Percentiles rank a stretch among this genome's conserved stretches.
Conservation (phyloP, 2,113 vertebrate genomes). For the Mirounga angustirostris region DNA sequence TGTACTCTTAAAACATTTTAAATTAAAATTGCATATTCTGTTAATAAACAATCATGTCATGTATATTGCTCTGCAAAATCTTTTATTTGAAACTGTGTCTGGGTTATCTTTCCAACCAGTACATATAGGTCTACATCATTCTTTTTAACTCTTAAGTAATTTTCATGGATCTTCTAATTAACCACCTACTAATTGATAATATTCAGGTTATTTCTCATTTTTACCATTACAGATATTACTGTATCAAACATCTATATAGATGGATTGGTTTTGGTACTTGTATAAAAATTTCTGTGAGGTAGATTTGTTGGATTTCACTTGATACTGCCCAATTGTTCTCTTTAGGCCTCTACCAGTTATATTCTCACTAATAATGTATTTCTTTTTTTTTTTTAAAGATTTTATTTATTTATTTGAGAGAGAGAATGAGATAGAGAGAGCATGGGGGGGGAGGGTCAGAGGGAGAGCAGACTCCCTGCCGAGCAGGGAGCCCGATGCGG, state of each 20-base stretch:
- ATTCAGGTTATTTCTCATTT: constrained; percentile 28
- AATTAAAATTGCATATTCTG: neutral
- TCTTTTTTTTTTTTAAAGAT: neutral
- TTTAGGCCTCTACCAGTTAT: neutral
- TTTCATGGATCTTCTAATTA: neutral
- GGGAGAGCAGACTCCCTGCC: too few species aligned
- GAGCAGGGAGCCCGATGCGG: too few species aligned
- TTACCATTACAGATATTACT: neutral
- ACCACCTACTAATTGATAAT: neutral
- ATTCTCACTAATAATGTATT: neutral
- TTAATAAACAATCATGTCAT: neutral
- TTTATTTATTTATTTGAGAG: too few species aligned
- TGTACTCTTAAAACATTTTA: neutral
- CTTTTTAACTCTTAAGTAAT: neutral
- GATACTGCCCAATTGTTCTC: neutral
- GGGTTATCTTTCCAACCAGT: neutral
- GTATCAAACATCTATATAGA: neutral
- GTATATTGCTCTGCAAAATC: neutral
- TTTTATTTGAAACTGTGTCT: neutral
- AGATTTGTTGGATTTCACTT: neutral
- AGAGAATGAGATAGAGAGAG: too few species aligned
- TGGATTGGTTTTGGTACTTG: neutral
- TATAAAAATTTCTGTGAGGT: neutral
- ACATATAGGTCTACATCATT: neutral
- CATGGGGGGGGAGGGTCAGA: too few species aligned